Evolutionary conservation across 2,888 invertebrate genomes (phyloP), one percentile per base, ranked within the genome.

Genomic region (Trachelus troglodyta): DNA sequence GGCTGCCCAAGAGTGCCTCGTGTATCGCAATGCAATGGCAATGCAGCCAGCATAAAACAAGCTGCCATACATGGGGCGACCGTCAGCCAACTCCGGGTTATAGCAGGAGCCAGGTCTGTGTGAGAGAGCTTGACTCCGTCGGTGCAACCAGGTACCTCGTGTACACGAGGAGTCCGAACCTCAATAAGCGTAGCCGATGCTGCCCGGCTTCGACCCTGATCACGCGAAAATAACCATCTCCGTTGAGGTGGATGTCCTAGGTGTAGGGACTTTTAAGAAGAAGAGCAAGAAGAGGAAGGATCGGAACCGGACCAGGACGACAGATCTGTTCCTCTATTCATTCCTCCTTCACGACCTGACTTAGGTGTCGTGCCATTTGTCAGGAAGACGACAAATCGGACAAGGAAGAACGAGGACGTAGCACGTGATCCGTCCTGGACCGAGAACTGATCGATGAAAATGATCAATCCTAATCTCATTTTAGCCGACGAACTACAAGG

Each of bases 51-150:
- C 87, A 90, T 90, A 89, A 90, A 91, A 90, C 91, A 91, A 90
- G 91, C 90, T 91, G 90, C 90, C 91, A 90, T 90, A 91, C 91
- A 91, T 91, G 91, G 91, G 90, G 90, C 89, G 91, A 90, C 89
- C 91, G 91, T 90, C 90, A 89, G 88, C 87, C 87, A 79, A 81
- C 82, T 80, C 79, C 80, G 78, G 81, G 73, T 79, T 76, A 69
- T 79, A 77, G 76, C 74, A 73, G 76, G 79, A 77, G 74, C 76
- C 69, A 30, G 73, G 40, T 0, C 74, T 75, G 74, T 74, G 75
- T 73, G 75, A 34, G 31, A 31, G 71, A 34, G 12, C 12, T 11
- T 3, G 71, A 30, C 31, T 3, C 9, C 30, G 56, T 56, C 56
- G 56, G 23, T 56, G 56, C 23, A 12, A 56, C 56, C 56, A 23